phyloP scores from a whole-genome alignment of 2,888 invertebrate species.

The Lacanobia wlatinum region DNA sequence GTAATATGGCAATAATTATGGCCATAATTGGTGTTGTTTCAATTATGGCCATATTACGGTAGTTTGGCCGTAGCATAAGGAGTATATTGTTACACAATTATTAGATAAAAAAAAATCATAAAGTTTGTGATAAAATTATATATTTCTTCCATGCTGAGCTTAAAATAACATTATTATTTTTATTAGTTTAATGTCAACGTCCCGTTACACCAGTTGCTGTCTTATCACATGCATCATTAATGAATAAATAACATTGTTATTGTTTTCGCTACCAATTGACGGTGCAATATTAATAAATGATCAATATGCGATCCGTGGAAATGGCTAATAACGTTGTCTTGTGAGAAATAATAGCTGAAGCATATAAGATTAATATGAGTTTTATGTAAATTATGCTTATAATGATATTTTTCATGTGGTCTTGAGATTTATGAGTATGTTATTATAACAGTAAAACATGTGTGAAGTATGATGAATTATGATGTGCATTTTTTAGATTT shows the following conservation, averaged over 20 bases:
- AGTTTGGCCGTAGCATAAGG: too few species aligned
- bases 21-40: too few species aligned
- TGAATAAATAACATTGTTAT: conserved; percentile 41
- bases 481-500: not conserved
- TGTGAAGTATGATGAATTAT: too few species aligned
- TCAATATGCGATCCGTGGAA: conserved; percentile 5
- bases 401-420: not conserved
- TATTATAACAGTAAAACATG: too few species aligned
- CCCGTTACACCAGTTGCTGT: conserved; percentile 10
- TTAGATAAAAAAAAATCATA: too few species aligned
- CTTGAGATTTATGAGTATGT: conserved; percentile 6
- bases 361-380: not conserved
- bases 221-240: conserved; percentile 39
- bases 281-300: conserved; percentile 31
- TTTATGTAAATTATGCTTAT: not conserved
- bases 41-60: too few species aligned
- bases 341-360: not conserved
- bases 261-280: conserved; percentile 20
- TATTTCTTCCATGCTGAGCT: not conserved
- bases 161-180: conserved; percentile 26
- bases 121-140: not conserved
- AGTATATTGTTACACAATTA: too few species aligned
- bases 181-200: conserved; percentile 41
- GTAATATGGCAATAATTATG: too few species aligned
- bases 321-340: conserved; percentile 1